Evolutionary conservation across 1,140 invertebrate genomes (phyloP), one percentile per base, ranked within the genome.

Genomic region (Apis mellifera): DNA sequence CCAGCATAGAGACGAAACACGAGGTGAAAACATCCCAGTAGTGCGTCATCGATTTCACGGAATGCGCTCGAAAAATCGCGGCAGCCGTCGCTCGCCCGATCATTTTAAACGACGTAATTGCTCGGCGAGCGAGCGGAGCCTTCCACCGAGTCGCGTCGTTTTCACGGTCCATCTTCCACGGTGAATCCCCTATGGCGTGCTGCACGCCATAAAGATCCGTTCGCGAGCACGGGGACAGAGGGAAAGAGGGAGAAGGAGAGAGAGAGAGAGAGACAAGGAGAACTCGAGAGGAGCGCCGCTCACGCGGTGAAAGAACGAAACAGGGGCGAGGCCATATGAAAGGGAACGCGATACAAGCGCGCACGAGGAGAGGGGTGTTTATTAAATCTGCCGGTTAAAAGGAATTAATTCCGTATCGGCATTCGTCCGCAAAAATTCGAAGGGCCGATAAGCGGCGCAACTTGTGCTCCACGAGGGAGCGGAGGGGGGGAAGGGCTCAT

Each of bases 381-480:
- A 88, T 88, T 88, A 88, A 88, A 88, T 88, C 87, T 87, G n/a
- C 70, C 68, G 50, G 77, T 85, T 88, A 88, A 88, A 85, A 78
- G 86, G 86, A 85, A 87, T 88, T 88, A 85, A 87, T 88, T 87
- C 65, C 74, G 80, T 78, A 80, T 83, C 69, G 55, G 74, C 70
- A 87, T 87, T 81, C 70, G 78, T 82, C 68, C 76, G 66, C 65
- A 59, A 76, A 86, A 62, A 75, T 64, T 82, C 50, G 52, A 77
- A 76, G 64, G 68, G 72, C 60, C 52, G 59, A 76, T 76, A 76
- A 82, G 50, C 68, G 48, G 62, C 42, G 57, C 60, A 59, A 82
- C 55, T 78, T 69, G 19, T 42, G 12, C 64, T 23, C 50, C n/a
- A 54, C 76, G 60, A 32, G 32, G 32, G n/a, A n/a, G 32, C 17